These are phyloP conservation scores for Volucella inanis DNA, from an alignment of 2,888 invertebrate genomes.

Conservation along the genomic window DNA sequence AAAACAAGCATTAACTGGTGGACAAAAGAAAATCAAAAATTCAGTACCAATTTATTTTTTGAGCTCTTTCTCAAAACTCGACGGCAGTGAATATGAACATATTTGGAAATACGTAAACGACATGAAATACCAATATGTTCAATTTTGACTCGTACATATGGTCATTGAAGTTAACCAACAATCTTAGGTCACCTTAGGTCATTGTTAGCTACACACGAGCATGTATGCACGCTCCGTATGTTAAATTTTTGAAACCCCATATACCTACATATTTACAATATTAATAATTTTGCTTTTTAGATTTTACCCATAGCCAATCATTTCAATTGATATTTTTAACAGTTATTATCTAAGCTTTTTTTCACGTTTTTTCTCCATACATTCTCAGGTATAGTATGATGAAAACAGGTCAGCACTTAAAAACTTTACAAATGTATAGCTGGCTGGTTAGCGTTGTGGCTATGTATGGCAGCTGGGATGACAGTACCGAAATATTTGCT, in stretches of 20 bases:
- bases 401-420: constrained; percentile 74
- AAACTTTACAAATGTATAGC: constrained; percentile 47
- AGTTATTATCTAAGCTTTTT: constrained; percentile 71
- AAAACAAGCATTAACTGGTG: constrained; percentile 56
- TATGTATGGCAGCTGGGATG: constrained; percentile 45
- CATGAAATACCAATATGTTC: constrained; percentile 28
- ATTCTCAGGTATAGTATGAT: constrained; percentile 72
- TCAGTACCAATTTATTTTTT: constrained; percentile 49
- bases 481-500: constrained; percentile 44
- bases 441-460: constrained; percentile 21
- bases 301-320: background rate
- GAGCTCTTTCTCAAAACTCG: constrained; percentile 69
- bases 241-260: background rate
- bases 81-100: background rate
- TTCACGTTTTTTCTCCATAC: constrained; percentile 37
- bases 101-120: background rate
- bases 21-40: constrained; percentile 25
- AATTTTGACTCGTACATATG: constrained; percentile 7
- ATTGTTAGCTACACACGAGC: constrained; percentile 1
- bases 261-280: background rate
- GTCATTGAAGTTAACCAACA: constrained; percentile 6
- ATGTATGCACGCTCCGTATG: background rate
- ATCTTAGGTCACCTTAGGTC: constrained; percentile 65
- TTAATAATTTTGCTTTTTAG: background rate
- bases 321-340: constrained; percentile 51